phyloP scores from a whole-genome alignment of 2,888 invertebrate genomes.

The Synergus gifuensis region DNA sequence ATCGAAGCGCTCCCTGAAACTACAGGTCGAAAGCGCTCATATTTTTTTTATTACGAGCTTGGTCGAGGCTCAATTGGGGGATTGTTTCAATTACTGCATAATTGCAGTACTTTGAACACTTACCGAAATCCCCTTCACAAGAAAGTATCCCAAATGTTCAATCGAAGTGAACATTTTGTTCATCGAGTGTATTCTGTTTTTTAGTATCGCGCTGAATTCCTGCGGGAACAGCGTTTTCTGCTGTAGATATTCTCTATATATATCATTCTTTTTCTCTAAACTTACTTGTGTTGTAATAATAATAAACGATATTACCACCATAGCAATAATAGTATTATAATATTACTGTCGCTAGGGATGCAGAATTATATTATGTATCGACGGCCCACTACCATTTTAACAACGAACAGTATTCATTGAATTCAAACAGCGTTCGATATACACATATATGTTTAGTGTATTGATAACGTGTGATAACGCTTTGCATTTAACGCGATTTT shows the following conservation, averaged over 20 bases:
- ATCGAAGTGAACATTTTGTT: slow-evolving; percentile 62
- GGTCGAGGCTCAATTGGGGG: slow-evolving; percentile 62
- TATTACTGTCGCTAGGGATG: slow-evolving; percentile 66
- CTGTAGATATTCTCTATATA: slow-evolving; percentile 53
- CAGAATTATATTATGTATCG: slow-evolving; percentile 61
- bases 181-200: slow-evolving; percentile 33
- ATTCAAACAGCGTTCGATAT: slow-evolving; percentile 41
- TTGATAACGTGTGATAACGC: slow-evolving; percentile 9
- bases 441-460: slow-evolving; percentile 22
- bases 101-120: slow-evolving; percentile 62
- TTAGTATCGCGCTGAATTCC: slow-evolving; percentile 34
- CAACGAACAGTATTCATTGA: slow-evolving; percentile 58
- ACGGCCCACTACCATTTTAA: slow-evolving; percentile 64
- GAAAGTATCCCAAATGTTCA: slow-evolving; percentile 65
- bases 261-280: slow-evolving; percentile 61
- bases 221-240: slow-evolving; percentile 40
- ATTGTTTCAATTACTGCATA: slow-evolving; percentile 67
- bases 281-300: slow-evolving; percentile 67
- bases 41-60: slow-evolving; percentile 63
- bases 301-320: slow-evolving; percentile 72
- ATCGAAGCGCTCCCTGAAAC: slow-evolving; percentile 71
- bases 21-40: slow-evolving; percentile 63
- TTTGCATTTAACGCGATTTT: neutral
- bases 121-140: slow-evolving; percentile 57
- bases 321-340: slow-evolving; percentile 69